Percentiles rank a stretch among this genome's conserved stretches.
These are phyloP conservation scores for Tapirus terrestris DNA, from an alignment of 2,113 vertebrate species.

Conservation along the genomic window DNA sequence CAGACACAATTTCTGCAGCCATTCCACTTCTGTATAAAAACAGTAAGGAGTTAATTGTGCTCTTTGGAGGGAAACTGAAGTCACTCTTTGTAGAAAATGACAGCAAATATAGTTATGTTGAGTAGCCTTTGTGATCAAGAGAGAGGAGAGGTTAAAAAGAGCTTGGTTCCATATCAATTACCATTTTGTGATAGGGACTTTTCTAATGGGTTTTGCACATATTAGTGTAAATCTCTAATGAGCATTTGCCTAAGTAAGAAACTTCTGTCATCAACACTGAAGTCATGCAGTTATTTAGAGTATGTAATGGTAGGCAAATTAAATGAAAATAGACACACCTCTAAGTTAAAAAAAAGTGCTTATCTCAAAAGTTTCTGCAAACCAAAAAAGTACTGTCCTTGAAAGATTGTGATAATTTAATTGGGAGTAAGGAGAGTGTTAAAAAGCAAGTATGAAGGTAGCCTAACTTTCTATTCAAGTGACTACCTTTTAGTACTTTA, in stretches of 20 bases:
- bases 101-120: background rate
- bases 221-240: background rate
- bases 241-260: background rate
- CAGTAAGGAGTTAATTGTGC: background rate
- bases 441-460: background rate
- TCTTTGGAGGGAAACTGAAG: background rate
- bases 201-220: background rate
- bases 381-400: background rate
- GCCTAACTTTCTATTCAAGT: background rate
- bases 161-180: background rate
- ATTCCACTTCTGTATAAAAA: background rate
- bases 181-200: background rate
- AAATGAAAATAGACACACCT: background rate
- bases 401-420: background rate
- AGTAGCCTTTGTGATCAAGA: slow-evolving; percentile 5
- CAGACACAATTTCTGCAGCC: background rate
- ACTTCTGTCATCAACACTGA: background rate
- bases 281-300: background rate
- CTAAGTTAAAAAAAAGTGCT: background rate
- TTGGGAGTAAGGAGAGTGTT: background rate
- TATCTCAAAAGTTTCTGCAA: slow-evolving; percentile 1
- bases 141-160: background rate
- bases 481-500: slow-evolving; percentile 30
- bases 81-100: background rate
- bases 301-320: background rate